Base-by-base conservation (phyloP, 2,888 invertebrate species). In the Tenthredo distinguenda region DNA sequence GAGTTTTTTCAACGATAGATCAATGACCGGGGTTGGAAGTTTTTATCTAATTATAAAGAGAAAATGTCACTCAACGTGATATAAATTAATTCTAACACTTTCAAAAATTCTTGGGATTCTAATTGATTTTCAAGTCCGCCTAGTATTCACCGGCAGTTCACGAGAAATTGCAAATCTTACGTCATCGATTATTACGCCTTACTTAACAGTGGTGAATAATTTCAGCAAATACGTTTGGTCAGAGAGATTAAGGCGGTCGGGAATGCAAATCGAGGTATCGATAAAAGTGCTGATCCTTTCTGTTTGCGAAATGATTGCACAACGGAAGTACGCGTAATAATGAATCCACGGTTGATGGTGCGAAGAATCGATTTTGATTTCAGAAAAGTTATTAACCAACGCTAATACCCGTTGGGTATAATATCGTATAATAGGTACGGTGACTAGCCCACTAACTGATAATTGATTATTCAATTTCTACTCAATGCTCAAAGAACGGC, bases 391-490 rank as follows among this genome's bases (percentile, higher is more conserved):
- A 81, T 81, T 81, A 81, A 62, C 81, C 62, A 21, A 21, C 81
- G 58, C 26, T 43, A 58, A 34, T 40, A 10, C 34, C 77, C 77
- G 55, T 9, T 55, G 55, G 26, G 26, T 26, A 26, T 26, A 26
- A 26, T 26, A 26, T 26, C 26, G 26, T 26, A 26, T 26, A 26
- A 26, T 26, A 34, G n/a, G 55, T 77, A 55, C n/a, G 21, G 58
- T 43, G 81, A 81, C 40, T 62, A 26, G 34, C 62, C 34, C n/a
- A 40, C 58, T 81, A 81, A 62, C 58, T 81, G 10, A 81, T 34
- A 26, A 62, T 62, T 58, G 81, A 58, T 81, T 81, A 62, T 81
- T 40, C 81, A 81, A 62, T 81, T 81, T 37, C 81, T 58, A 81
- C 34, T n/a, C 21, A 31, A 18, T 77, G 50, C 50, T 76, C 2